phyloP scores from a whole-genome alignment of 2,113 vertebrate genomes.

The Dipodomys ordii region DNA sequence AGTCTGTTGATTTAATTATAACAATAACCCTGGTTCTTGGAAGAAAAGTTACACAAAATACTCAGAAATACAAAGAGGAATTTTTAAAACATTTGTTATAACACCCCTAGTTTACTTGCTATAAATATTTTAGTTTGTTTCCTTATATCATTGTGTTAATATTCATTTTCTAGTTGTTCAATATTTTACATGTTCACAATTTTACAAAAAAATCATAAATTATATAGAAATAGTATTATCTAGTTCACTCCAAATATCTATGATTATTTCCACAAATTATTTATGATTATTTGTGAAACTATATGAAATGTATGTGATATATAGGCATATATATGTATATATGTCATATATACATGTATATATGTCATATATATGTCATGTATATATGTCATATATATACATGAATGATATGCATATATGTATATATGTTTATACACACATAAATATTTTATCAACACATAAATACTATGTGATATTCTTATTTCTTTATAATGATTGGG shows the following conservation, averaged over 20 bases:
- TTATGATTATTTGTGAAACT: no score
- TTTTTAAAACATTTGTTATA: neutral
- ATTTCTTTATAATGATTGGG: neutral
- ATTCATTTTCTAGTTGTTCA: neutral
- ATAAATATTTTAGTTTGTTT: neutral
- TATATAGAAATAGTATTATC: neutral
- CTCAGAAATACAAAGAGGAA: slow-evolving; percentile 14
- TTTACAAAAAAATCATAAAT: slow-evolving; percentile 5
- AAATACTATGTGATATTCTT: neutral
- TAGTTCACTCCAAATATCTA: neutral
- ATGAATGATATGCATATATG: neutral
- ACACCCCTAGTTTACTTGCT: neutral
- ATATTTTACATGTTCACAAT: neutral
- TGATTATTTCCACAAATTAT: neutral
- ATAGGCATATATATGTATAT: no score
- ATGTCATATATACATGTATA: no score
- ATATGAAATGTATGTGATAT: no score
- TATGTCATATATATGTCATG: neutral
- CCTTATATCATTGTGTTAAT: neutral
- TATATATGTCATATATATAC: neutral
- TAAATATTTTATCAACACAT: neutral
- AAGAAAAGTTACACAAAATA: slow-evolving; percentile 7
- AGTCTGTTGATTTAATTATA: neutral
- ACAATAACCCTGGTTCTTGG: neutral
- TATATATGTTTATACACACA: no score